A percentile compares a stretch with the other conserved stretches of the same genome.
phyloP scores from a whole-genome alignment of 1,140 invertebrate species.

The Anoplolepis gracilipes region DNA sequence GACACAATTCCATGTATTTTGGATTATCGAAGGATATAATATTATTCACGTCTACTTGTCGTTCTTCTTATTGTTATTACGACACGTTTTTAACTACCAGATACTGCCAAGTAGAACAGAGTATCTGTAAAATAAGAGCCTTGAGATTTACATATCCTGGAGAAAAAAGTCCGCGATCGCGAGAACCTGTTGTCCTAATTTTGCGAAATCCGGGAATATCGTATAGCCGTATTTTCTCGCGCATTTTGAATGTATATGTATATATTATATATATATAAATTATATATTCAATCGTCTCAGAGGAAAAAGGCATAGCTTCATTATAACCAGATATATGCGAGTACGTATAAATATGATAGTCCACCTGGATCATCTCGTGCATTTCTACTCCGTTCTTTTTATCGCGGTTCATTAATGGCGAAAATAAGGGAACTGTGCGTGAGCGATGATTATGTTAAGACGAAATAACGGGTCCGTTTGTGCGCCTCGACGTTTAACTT shows the following conservation, averaged over 20 bases:
- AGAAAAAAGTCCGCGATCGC: conserved; percentile 62
- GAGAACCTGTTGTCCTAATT: conserved; percentile 70
- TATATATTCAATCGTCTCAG: conserved; percentile 77
- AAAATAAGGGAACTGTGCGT: conserved; percentile 32
- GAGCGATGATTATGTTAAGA: conserved; percentile 31
- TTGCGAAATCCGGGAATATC: conserved; percentile 58
- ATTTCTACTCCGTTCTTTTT: conserved; percentile 16
- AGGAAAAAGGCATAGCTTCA: conserved; percentile 73
- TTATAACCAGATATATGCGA: conserved; percentile 64
- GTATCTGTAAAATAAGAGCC: neutral
- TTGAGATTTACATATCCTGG: neutral
- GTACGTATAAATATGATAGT: conserved; percentile 56
- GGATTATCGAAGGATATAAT: neutral
- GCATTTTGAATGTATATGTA: conserved; percentile 69
- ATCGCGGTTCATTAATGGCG: conserved; percentile 44
- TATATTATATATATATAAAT: conserved; percentile 67
- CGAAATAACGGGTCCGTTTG: conserved; percentile 19
- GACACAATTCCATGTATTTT: neutral
- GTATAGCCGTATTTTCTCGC: conserved; percentile 68
- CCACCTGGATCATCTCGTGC: neutral
- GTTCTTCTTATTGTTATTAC: conserved; percentile 15
- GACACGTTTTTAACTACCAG: neutral
- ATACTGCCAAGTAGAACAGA: neutral
- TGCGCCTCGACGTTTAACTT: conserved; percentile 53
- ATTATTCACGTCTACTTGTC: neutral